Percentiles rank a stretch among this genome's conserved stretches.
phyloP scores from a whole-genome alignment of 1,140 invertebrate species.

The Procambarus clarkii region DNA sequence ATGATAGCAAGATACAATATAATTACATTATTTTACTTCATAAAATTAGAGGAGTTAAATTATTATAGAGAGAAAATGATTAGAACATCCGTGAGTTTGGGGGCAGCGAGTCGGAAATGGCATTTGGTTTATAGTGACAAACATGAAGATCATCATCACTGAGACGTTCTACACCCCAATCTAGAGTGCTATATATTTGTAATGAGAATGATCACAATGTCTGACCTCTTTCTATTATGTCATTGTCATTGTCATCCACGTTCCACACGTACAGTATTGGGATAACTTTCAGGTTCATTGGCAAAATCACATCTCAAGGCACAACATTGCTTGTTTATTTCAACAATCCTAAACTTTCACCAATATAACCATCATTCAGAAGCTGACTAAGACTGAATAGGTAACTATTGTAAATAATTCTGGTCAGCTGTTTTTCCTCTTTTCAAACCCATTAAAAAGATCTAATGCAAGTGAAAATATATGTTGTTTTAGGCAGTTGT shows the following conservation, averaged over 20 bases:
- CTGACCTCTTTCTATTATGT: neutral
- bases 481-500: neutral
- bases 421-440: too few relatives aligned
- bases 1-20: neutral
- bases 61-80: neutral
- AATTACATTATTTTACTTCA: neutral
- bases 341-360: neutral
- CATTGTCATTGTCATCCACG: neutral
- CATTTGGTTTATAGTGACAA: conserved; percentile 2
- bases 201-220: too few relatives aligned
- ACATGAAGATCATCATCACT: neutral
- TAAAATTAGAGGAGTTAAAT: neutral
- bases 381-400: neutral
- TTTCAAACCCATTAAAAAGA: too few relatives aligned
- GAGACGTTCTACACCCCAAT: neutral
- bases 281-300: neutral
- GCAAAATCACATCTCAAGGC: neutral
- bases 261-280: neutral
- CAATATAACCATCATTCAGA: neutral
- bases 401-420: too few relatives aligned
- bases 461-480: neutral
- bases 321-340: neutral
- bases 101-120: conserved; percentile 25
- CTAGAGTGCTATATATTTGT: too few relatives aligned
- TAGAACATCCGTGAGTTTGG: conserved; percentile 48